Conservation (phyloP, 2,797 vertebrate species). For the Hypotaenidia philippensis region DNA sequence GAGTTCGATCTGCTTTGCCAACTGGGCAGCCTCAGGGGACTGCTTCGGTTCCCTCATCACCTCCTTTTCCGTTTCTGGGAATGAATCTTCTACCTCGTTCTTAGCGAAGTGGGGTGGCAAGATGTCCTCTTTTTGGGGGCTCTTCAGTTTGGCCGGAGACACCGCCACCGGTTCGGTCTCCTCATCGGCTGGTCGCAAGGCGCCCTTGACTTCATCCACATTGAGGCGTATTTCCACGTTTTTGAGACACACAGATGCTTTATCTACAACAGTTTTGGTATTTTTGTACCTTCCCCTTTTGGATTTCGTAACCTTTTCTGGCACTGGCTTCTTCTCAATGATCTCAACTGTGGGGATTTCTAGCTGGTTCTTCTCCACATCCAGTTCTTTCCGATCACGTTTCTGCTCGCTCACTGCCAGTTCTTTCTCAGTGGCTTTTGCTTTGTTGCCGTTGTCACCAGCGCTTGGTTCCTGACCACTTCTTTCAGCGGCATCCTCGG, state of each 20-base stretch:
- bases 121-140: conserved; percentile 80
- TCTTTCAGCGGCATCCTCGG: conserved; percentile 75
- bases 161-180: conserved; percentile 76
- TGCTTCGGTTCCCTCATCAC: conserved; percentile 75
- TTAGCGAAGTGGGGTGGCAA: conserved; percentile 70
- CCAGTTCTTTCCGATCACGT: conserved; percentile 78
- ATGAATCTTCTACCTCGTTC: conserved; percentile 73
- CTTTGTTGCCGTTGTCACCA: conserved; percentile 74
- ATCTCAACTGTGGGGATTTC: conserved; percentile 76
- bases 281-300: conserved; percentile 88
- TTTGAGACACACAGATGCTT: conserved; percentile 87
- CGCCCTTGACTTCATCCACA: conserved; percentile 86
- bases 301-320: conserved; percentile 79
- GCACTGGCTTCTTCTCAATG: conserved; percentile 81
- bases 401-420: conserved; percentile 54
- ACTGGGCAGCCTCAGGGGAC: conserved; percentile 86
- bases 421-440: conserved; percentile 76
- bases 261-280: conserved; percentile 84
- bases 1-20: conserved; percentile 93
- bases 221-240: conserved; percentile 88
- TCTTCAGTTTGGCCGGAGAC: conserved; percentile 82
- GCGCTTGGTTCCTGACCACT: conserved; percentile 66
- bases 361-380: conserved; percentile 71
- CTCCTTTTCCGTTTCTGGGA: conserved; percentile 79
- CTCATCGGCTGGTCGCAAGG: conserved; percentile 81